A percentile compares a stretch with the other conserved stretches of the same genome.
Evolutionary conservation across 2,888 invertebrate genomes (phyloP).

Genomic region (Clanis bilineata): DNA sequence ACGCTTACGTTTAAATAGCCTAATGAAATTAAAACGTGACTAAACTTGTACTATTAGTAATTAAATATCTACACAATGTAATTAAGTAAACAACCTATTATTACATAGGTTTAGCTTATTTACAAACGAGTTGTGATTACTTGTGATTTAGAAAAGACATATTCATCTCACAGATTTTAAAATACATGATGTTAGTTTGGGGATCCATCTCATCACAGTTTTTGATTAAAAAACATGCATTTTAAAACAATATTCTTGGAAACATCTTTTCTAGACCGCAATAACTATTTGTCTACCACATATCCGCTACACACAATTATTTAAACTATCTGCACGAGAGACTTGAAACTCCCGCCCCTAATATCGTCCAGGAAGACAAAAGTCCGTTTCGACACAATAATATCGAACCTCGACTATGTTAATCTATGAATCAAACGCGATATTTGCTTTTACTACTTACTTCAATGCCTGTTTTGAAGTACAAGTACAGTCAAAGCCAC

Average conservation of each 20-base stretch:
- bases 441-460: not conserved
- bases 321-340: slow-evolving; percentile 19
- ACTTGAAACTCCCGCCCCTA: slow-evolving; percentile 25
- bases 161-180: not conserved
- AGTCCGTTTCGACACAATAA: slow-evolving; percentile 30
- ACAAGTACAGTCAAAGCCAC: not conserved
- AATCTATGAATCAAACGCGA: not conserved
- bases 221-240: not conserved
- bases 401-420: slow-evolving; percentile 22
- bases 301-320: not conserved
- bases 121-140: not conserved
- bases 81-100: slow-evolving; percentile 26
- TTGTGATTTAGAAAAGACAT: not conserved
- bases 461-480: not conserved
- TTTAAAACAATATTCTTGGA: too few species aligned
- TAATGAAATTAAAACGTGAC: slow-evolving; percentile 5
- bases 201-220: not conserved
- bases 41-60: slow-evolving; percentile 38
- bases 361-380: slow-evolving; percentile 40
- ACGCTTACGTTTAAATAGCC: not conserved
- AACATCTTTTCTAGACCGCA: not conserved
- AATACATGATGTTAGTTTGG: not conserved
- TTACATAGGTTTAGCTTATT: slow-evolving; percentile 23
- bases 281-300: too few species aligned
- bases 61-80: slow-evolving; percentile 17